Evolutionary conservation across 2,113 vertebrate genomes (phyloP).

Genomic region (Lethenteron camtschaticum): DNA sequence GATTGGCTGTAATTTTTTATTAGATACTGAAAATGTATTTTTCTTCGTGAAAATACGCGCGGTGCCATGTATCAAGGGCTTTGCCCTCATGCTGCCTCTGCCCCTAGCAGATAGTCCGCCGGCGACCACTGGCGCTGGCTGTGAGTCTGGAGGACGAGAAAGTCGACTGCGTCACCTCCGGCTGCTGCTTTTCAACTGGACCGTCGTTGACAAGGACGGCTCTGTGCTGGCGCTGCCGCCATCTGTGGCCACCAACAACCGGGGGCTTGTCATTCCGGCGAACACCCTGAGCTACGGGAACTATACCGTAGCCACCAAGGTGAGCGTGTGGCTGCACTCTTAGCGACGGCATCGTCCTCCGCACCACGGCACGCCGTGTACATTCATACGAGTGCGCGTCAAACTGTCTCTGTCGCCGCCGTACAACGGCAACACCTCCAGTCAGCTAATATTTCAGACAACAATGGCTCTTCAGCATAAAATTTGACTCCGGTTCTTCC

Average conservation of each 20-base stretch:
- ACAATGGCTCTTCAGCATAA: no score
- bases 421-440: no score
- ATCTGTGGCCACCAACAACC: slow-evolving; percentile 16
- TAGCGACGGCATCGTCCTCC: not conserved
- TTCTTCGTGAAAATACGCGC: no score
- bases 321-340: slow-evolving; percentile 12
- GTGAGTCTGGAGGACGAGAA: no score
- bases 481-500: no score
- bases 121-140: no score
- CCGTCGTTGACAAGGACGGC: slow-evolving; percentile 18
- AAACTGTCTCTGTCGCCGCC: not conserved
- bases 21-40: no score
- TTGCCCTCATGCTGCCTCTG: no score
- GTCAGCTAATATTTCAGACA: no score
- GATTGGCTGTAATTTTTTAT: no score
- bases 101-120: no score
- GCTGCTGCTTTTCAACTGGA: slow-evolving; percentile 35
- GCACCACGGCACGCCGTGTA: not conserved
- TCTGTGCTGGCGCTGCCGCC: slow-evolving; percentile 14
- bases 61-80: no score
- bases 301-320: slow-evolving; percentile 32
- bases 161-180: slow-evolving; percentile 12
- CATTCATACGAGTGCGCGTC: not conserved
- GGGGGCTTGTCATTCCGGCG: slow-evolving; percentile 24
- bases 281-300: slow-evolving; percentile 27